Conservation (phyloP, 2,113 vertebrate species). For the Oxyruncus cristatus region DNA sequence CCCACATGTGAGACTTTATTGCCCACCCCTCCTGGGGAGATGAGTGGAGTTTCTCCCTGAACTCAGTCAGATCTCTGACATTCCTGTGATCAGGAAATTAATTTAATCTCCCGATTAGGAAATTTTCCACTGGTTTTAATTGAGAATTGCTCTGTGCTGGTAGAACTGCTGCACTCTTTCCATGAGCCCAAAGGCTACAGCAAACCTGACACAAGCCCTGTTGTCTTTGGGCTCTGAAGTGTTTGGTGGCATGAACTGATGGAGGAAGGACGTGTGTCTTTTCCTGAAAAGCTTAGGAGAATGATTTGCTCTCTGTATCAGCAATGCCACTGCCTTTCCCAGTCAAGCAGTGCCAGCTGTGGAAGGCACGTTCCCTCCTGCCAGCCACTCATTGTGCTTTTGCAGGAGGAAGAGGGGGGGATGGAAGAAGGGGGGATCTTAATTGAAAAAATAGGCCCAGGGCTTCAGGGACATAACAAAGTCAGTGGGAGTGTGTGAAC, state of each 20-base stretch:
- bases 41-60: background rate
- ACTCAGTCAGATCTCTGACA: background rate
- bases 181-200: background rate
- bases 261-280: background rate
- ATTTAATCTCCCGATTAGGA: background rate
- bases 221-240: background rate
- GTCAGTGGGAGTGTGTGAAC: constrained; percentile 48
- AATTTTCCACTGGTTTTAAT: background rate
- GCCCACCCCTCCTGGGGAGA: background rate
- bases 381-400: constrained; percentile 13
- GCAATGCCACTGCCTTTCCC: background rate
- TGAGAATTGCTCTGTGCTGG: background rate
- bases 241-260: background rate
- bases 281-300: background rate
- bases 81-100: background rate
- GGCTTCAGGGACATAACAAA: constrained; percentile 53
- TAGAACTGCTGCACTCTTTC: background rate
- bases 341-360: constrained; percentile 47
- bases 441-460: constrained; percentile 62
- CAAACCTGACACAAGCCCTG: background rate
- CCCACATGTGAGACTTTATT: background rate
- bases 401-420: background rate
- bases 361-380: constrained; percentile 40
- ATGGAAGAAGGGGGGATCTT: constrained; percentile 46
- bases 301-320: background rate